A percentile compares a stretch with the other conserved stretches of the same genome.
These are phyloP conservation scores for Hirtodrosophila histrioides DNA, from an alignment of 2,888 invertebrate species.

Conservation along the genomic window DNA sequence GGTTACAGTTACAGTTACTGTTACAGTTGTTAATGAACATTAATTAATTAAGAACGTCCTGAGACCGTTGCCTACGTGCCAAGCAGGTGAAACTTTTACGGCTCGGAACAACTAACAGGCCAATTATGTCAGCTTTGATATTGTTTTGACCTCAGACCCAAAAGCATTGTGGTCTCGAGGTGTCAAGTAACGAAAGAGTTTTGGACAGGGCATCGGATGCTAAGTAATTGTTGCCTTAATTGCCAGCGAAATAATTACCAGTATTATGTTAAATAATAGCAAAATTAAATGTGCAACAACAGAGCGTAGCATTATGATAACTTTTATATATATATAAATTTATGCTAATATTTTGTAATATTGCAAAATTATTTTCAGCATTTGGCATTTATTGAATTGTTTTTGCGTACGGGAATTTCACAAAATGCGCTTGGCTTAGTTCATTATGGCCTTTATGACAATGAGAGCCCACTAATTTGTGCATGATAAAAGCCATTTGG, in stretches of 20 bases:
- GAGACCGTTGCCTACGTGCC: constrained; percentile 41
- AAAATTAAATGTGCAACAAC: constrained; percentile 15
- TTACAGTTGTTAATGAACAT: constrained; percentile 67
- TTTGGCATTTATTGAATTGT: constrained; percentile 37
- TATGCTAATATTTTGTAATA: constrained; percentile 42
- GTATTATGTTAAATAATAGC: constrained; percentile 3
- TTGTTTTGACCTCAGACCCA: constrained; percentile 9
- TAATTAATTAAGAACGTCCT: constrained; percentile 65
- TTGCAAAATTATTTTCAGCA: constrained; percentile 29
- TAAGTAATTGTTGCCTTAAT: constrained; percentile 38
- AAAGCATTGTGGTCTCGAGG: constrained; percentile 18
- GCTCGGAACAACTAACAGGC: constrained; percentile 48
- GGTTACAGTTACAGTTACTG: constrained; percentile 28
- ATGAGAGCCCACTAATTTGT: constrained; percentile 45
- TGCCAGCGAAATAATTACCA: constrained; percentile 15
- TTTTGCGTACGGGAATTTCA: constrained; percentile 10
- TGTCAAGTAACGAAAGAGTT: constrained; percentile 6
- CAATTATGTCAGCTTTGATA: constrained; percentile 60
- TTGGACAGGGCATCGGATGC: constrained; percentile 1
- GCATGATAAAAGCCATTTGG: constrained; percentile 55
- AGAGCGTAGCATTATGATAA: constrained; percentile 13
- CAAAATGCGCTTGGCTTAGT: constrained; percentile 20
- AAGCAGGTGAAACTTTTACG: constrained; percentile 50
- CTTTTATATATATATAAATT: constrained; percentile 30
- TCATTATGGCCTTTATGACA: constrained; percentile 25